Base-by-base conservation (phyloP, 2,888 invertebrate genomes). In the Exocentrus adspersus region DNA sequence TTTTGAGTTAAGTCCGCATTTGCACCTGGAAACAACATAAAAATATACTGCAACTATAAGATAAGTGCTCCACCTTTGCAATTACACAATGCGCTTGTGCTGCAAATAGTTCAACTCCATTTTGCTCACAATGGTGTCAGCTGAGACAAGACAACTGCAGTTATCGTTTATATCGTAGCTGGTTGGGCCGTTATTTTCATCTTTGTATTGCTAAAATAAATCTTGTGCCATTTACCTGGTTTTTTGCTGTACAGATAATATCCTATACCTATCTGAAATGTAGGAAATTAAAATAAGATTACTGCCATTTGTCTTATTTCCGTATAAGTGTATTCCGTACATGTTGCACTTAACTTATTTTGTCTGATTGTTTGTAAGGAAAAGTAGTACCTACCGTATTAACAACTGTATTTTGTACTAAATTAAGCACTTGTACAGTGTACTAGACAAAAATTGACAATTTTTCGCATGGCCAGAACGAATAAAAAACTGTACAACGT, bases 401-500 rank as follows among this genome's bases (percentile, higher is more conserved):
- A 2, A 32, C 2, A n/a, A 5, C 10, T 32, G 28, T 32, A 10
- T 32, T 2, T 32, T 32, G n/a, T 32, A n/a, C n/a, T n/a, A n/a
- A n/a, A n/a, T n/a, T n/a, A n/a, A n/a, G n/a, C n/a, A n/a, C n/a
- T n/a, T 43, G 5, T 67, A 37, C 30, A 60, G 42, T 45, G 61
- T 32, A 60, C 63, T 0, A 56, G 62, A 52, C 67, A 67, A 54
- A 69, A 64, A 24, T 69, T 68, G 28, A 58, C 50, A 45, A 63
- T 69, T 32, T 67, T 69, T 52, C 62, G 63, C 12, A 58, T 60
- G 56, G 67, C 67, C 16, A 60, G 65, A 45, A 62, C 60, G 24
- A 62, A 57, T 20, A 64, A 66, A 21, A 64, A 62, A n/a, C 60
- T 65, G 10, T 65, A 59, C 30, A 50, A 54, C 30, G 56, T 51